Base-by-base conservation (phyloP, 2,888 invertebrate species). In the Acleris emargana region DNA sequence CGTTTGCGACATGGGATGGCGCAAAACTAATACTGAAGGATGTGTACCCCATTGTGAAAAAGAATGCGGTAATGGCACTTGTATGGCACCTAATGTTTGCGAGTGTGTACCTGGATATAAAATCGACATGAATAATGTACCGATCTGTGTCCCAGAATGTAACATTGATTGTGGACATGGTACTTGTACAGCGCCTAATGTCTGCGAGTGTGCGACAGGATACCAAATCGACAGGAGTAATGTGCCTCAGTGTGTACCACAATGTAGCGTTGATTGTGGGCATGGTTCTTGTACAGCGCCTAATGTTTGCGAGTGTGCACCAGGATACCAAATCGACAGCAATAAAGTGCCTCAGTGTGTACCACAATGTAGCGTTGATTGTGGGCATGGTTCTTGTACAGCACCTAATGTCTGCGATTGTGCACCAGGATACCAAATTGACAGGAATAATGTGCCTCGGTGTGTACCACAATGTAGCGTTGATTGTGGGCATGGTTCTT, bases 81-180 rank as follows among this genome's bases (percentile, higher is more conserved):
- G 94, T 72, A 78, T 86, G 0, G 86, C 84, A 0, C 93, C 93
- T 3, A 81, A 91, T 47, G 79, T 74, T 1, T 93, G 92, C 69
- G 71, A 84, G 53, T 93, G 93, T 67, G 77, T 83, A 20, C 73
- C 80, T 1, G 88, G 75, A 6, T 72, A 71, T 52, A 22, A 50
- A 49, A 38, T 62, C 18, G 9, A 59, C 6, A 64, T 38, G 50
- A 67, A 51, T n/a, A 62, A n/a, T 32, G n/a, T 20, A 18, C 7
- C 57, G n/a, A 59, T 57, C 4, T 76, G 76, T 50, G 22, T 55
- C 49, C 76, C 76, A 1, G 18, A 71, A 38, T 76, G 77, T 53
- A 50, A 69, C 5, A 64, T 58, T 42, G 73, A 69, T 17, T 79
- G 76, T 49, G 58, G 64, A 0, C 73, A 79, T 45, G 77, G 75